Percentiles rank a stretch among this genome's conserved stretches.
phyloP scores from a whole-genome alignment of 2,113 vertebrate species.

The Mesembrinibis cayennensis region DNA sequence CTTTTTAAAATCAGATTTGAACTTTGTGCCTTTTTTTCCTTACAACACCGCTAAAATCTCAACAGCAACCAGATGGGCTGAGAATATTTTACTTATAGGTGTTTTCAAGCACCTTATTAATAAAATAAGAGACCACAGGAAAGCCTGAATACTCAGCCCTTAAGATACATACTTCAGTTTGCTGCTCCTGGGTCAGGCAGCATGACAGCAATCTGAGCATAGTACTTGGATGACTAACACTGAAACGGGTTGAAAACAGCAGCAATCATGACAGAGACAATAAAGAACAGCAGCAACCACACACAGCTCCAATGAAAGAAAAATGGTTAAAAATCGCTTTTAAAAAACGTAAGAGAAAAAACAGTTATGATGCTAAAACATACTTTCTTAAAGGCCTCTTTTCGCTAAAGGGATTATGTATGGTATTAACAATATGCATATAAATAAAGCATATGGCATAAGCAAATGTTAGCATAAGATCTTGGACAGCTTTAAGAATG shows the following conservation, averaged over 20 bases:
- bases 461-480: neutral
- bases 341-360: neutral
- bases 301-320: neutral
- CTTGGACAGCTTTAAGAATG: neutral
- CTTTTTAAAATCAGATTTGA: neutral
- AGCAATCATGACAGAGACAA: conserved; percentile 27
- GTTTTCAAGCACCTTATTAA: neutral
- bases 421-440: neutral
- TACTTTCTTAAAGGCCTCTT: neutral
- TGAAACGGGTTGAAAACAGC: neutral
- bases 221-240: neutral
- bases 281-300: neutral
- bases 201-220: neutral
- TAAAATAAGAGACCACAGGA: neutral
- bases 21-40: neutral
- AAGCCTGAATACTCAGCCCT: neutral
- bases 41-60: neutral
- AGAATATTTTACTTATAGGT: neutral
- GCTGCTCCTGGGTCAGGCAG: neutral
- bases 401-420: neutral
- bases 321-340: neutral
- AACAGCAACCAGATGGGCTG: neutral
- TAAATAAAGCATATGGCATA: neutral
- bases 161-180: neutral
- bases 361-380: neutral